Evolutionary conservation across 2,888 invertebrate species (phyloP), one percentile per base, ranked within the genome.

Genomic region (Synanthedon myopaeformis): DNA sequence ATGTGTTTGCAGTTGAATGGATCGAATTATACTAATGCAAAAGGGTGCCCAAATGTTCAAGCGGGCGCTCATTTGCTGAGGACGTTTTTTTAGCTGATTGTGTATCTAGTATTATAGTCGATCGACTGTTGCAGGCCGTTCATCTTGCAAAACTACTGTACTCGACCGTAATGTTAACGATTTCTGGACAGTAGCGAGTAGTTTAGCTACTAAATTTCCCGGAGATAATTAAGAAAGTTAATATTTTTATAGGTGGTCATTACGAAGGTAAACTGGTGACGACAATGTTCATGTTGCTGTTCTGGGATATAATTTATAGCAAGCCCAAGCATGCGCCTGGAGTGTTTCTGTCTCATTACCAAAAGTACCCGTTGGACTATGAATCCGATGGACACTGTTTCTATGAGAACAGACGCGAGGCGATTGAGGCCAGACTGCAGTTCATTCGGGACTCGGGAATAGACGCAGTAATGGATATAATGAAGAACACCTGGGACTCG

Each of bases 261-360:
- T 92, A 91, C 67, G 94, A 95, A 74, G 92, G 93, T 2, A 78
- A 89, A 1, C 86, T 92, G 13, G 83, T 93, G 5, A 82, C 83
- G 3, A 89, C 90, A 0, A 71, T 94, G 54, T 92, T 92, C 73
- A 86, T 85, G 42, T 76, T 93, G 0, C 76, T 94, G 6, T 94
- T 96, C 75, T 96, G 95, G 95, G 93, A 95, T 60, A 90, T 94
- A 3, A 90, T 96, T 51, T 83, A 88, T 58, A 78, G 91, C 12
- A 83, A 86, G 52, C 78, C 82, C 1, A 81, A 87, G 0, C 69
- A 68, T 8, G 66, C 72, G 0, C 57, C 57, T 0, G 92, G 93
- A 56, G 83, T 90, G 11, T 96, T 94, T 74, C 81, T 93, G 49
- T 90, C 89, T 1, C 77, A 80, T 3, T 91, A 90, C 69, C 95